Evolutionary conservation across 2,113 vertebrate genomes (phyloP).

Genomic region (Ovis canadensis): DNA sequence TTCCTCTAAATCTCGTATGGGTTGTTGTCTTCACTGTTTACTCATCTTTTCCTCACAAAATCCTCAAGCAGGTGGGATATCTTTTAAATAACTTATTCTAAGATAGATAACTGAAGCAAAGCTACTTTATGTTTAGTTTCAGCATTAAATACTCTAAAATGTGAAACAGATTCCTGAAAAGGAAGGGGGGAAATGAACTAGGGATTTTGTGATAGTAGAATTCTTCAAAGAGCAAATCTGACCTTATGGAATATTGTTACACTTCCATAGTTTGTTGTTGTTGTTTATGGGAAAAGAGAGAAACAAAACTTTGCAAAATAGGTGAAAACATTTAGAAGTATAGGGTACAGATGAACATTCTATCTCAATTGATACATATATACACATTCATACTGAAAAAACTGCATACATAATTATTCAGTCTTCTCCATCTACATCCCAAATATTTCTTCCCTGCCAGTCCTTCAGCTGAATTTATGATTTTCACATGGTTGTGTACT

Average conservation of each 20-base stretch:
- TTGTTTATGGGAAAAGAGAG: neutral
- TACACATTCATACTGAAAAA: neutral
- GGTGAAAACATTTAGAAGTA: neutral
- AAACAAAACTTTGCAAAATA: neutral
- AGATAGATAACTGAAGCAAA: neutral
- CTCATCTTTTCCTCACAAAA: constrained; percentile 10
- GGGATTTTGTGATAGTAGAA: neutral
- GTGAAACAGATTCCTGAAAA: neutral
- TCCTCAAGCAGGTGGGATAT: neutral
- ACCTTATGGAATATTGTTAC: neutral
- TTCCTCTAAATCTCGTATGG: neutral
- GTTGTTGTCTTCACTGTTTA: neutral
- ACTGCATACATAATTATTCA: neutral
- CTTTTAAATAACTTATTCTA: constrained; percentile 30
- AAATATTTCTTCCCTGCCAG: neutral
- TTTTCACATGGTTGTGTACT: constrained; percentile 1
- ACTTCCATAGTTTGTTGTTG: neutral
- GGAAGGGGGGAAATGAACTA: neutral
- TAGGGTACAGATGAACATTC: neutral
- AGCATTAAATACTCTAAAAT: neutral
- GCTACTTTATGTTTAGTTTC: neutral
- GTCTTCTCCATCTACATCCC: neutral
- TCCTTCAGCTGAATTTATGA: neutral
- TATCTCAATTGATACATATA: neutral
- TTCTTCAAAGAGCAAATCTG: neutral